Evolutionary conservation across 2,888 invertebrate species (phyloP).

Genomic region (Lasioglossum malachurum): DNA sequence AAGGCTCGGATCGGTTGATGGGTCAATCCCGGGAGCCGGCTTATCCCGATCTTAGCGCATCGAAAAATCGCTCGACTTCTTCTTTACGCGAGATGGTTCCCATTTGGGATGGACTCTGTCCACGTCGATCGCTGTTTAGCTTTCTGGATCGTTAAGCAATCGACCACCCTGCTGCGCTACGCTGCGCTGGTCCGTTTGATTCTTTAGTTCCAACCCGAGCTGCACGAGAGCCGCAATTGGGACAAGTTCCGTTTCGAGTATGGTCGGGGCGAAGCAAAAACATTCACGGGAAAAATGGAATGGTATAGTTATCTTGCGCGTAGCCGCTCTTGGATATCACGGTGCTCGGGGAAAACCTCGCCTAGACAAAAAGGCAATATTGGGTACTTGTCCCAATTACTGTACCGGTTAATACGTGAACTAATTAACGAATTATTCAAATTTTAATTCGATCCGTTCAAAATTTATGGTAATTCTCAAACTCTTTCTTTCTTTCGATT

Average conservation of each 20-base stretch:
- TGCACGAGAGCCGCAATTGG: conserved; percentile 2
- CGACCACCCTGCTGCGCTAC: background rate
- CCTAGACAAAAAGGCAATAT: background rate
- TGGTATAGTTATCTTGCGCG: background rate
- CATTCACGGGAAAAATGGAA: background rate
- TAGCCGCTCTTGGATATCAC: background rate
- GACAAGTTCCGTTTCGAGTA: background rate
- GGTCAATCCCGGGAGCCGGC: conserved; percentile 63
- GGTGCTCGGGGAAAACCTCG: background rate
- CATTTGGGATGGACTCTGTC: background rate
- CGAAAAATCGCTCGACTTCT: conserved; percentile 43
- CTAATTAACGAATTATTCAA: background rate
- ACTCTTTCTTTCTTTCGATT: background rate
- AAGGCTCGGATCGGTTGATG: conserved; percentile 68
- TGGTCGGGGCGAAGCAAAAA: background rate
- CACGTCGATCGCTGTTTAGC: background rate
- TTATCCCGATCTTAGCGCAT: conserved; percentile 62
- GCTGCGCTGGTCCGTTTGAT: background rate
- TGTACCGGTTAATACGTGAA: background rate
- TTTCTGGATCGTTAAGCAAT: background rate
- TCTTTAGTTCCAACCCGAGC: background rate
- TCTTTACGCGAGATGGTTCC: background rate
- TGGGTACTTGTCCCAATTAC: background rate
- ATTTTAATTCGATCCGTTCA: background rate
- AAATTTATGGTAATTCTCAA: background rate